Base-by-base conservation (phyloP, 2,797 vertebrate species). In the Xiphorhynchus erythropygius region DNA sequence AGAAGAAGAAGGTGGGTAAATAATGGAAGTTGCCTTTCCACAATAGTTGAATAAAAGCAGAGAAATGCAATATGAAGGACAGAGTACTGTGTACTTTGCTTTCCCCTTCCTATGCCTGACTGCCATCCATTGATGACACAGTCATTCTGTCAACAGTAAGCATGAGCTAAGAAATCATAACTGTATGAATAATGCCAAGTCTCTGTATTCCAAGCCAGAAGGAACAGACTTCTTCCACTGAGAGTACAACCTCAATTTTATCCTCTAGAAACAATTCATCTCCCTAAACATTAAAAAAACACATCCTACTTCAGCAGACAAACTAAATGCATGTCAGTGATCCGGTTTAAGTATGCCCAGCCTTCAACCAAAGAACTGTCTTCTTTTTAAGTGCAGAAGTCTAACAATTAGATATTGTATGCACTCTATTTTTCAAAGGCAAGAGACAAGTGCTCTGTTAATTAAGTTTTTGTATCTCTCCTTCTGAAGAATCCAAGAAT, bases 381-480 rank as follows among this genome's bases (percentile, higher is more conserved):
- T 85, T 71, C 60, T 93, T 46, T 53, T 65, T 67, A 57, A 70
- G 14, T 18, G 37, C 77, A 65, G 52, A 77, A 88, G 21, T 64
- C 70, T 90, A 68, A 71, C 74, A 93, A 57, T 75, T 76, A 87
- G 39, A 25, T 83, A 42, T 37, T 53, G 30, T 27, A 65, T 49
- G 9, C 13, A 33, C 21, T 27, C 53, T 44, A 12, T 27, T 18
- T 15, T 73, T 39, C 44, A 68, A 52, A 28, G 64, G 77, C 9
- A 35, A 71, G 50, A 62, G 27, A 76, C n/a, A 50, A 35, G 2
- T 78, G 55, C 68, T 93, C 73, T 87, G 67, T 68, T 95, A 95
- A 97, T 96, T 96, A 94, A 96, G 35, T 87, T 95, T 86, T 53
- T 44, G 4, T 41, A 28, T 39, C 15, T 70, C 63, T 75, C 33